Conservation (phyloP, 2,888 invertebrate species). For the Buathra laborator region DNA sequence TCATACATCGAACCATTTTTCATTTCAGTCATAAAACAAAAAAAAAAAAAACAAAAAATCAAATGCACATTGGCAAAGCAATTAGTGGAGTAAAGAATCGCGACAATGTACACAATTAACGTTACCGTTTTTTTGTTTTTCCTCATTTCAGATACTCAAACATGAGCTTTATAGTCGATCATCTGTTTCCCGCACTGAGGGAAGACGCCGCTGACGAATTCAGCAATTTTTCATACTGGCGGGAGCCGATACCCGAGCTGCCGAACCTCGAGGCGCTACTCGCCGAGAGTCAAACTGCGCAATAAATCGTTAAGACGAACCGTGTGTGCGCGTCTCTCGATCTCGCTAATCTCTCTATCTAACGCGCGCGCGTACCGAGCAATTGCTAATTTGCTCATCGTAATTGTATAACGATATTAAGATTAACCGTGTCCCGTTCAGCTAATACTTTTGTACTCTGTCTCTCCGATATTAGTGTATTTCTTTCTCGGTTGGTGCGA, state of each 20-base stretch:
- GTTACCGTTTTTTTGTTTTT: constrained; percentile 67
- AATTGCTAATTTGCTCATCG: constrained; percentile 59
- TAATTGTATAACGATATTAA: constrained; percentile 61
- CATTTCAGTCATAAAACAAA: constrained; percentile 63
- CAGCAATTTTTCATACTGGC: constrained; percentile 97
- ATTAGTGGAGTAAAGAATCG: not conserved
- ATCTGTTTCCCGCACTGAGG: constrained; percentile 94
- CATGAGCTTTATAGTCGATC: constrained; percentile 97
- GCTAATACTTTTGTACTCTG: constrained; percentile 77
- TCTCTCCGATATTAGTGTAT: constrained; percentile 60
- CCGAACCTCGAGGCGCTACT: constrained; percentile 77
- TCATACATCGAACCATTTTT: constrained; percentile 44
- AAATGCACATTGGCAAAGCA: constrained; percentile 14
- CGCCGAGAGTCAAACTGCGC: constrained; percentile 71
- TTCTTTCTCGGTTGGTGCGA: constrained; percentile 71
- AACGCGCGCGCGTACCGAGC: constrained; percentile 21
- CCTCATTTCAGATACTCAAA: constrained; percentile 94
- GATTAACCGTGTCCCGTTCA: constrained; percentile 70
- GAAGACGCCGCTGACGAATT: constrained; percentile 90
- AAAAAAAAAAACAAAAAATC: not conserved
- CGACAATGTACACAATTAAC: constrained; percentile 10
- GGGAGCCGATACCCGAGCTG: constrained; percentile 92
- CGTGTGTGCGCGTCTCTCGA: not conserved
- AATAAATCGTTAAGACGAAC: constrained; percentile 64
- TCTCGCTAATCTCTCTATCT: constrained; percentile 17